Evolutionary conservation across 2,797 vertebrate species (phyloP), one percentile per base, ranked within the genome.

Genomic region (Pelobates cultripes): DNA sequence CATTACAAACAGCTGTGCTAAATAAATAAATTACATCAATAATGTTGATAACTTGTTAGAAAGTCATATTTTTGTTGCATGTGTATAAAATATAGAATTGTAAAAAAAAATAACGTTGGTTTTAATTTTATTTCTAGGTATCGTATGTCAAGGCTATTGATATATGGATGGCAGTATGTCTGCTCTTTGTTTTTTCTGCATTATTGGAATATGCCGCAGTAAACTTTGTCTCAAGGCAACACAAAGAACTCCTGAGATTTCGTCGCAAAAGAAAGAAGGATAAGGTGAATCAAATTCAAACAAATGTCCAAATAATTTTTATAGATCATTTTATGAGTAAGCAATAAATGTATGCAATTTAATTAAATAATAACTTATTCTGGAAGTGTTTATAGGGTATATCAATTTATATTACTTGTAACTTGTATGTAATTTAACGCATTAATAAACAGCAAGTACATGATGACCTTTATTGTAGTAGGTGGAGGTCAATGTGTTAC

Each of bases 81-180:
- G 28, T 28, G 28, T 28, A 28, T 28, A 2, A 28, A 2, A 1
- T 28, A 2, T 28, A 28, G 2, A 28, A 28, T 28, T 28, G 28
- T 28, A 28, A 28, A 28, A 28, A 28, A 28, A 28, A 28, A 28
- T 28, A 28, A 28, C 28, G 1, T 28, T 28, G 28, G 2, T 1
- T 6, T 64, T 64, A 17, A 64, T 64, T 64, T 12, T 77, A 28
- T 88, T 51, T n/a, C 0, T n/a, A 99, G 97, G 97, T 99, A 45
- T 99, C 97, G 0, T 99, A 99, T 42, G 97, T 99, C 47, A 99
- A 99, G 90, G 97, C 97, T 0, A 99, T 99, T 83, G 97, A 99
- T 87, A 99, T 99, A 88, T 99, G 97, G 97, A 99, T 99, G 97
- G 97, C 97, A 0, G 97, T 99, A 3, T 99, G 97, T 81, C 94